A percentile compares a stretch with the other conserved stretches of the same genome.
These are phyloP conservation scores for Lepus townsendii DNA, from an alignment of 2,797 vertebrate genomes.

Conservation along the genomic window DNA sequence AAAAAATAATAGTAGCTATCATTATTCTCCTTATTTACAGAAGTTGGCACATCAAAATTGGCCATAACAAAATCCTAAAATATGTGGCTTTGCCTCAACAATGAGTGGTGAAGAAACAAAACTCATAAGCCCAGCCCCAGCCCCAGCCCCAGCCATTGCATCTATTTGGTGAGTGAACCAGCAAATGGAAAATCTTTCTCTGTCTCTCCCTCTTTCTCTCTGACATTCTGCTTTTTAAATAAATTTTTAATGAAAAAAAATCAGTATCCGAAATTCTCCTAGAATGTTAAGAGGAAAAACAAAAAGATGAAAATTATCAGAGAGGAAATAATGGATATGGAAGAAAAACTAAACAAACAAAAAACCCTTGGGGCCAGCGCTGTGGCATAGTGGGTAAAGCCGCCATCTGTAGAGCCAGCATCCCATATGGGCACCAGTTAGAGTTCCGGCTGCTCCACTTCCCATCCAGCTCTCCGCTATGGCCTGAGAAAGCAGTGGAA, in stretches of 20 bases:
- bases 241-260: background rate
- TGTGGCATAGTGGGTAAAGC: no score
- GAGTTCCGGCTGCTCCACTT: no score
- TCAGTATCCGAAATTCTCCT: slow-evolving; percentile 8
- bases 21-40: background rate
- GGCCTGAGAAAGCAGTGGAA: no score
- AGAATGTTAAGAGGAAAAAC: background rate
- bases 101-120: slow-evolving; percentile 24
- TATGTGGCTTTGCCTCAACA: background rate
- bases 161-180: no score
- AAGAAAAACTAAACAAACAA: background rate
- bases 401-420: no score
- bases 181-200: no score
- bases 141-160: background rate
- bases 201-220: no score
- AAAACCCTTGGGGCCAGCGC: no score
- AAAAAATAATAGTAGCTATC: background rate
- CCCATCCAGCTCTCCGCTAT: no score
- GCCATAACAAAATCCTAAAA: slow-evolving; percentile 33
- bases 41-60: background rate
- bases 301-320: background rate
- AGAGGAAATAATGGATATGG: background rate
- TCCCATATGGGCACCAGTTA: no score
- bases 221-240: no score
- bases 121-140: background rate